Evolutionary conservation across 2,113 vertebrate species (phyloP), one percentile per base, ranked within the genome.

Genomic region (Varanus salvator): DNA sequence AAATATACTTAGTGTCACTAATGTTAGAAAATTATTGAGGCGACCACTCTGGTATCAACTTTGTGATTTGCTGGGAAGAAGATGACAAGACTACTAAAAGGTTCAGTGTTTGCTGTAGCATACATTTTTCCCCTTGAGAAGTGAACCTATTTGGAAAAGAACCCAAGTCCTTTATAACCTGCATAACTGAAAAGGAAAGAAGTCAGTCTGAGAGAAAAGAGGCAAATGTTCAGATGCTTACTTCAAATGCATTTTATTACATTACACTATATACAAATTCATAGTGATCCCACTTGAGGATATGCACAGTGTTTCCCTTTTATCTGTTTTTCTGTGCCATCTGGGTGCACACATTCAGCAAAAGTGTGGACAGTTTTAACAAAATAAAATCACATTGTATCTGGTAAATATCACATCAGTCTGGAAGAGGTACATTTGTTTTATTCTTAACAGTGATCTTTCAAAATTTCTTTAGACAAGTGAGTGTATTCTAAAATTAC

Each of bases 401-500:
- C 52, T 50, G 60, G 50, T 66, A 77, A 87, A 48, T 34, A 80
- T 66, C 27, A n/a, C 6, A 25, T 34, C 69, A 78, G 15, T 23
- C 50, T 29, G 52, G 69, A 23, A 82, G 31, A 88, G n/a, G 2
- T 57, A 82, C n/a, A 60, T 21, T 44, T 87, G 31, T 44, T 87
- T 87, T 88, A 44, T 81, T 88, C 48, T 60, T 87, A 78, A 17
- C 14, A 48, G 38, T 82, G 27, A 72, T 82, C 27, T 17, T 77
- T 84, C 25, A 25, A 48, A 8, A 44, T 83, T 31, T 71, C 54
- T 50, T 87, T 84, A 50, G 54, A n/a, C 76, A 84, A 68, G 21
- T 14, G 72, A 76, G 69, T 85, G 81, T 17, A 12, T 89, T 52
- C 31, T 88, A 77, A 85, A 76, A 82, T 84, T 91, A 90, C 92